These are phyloP conservation scores for Dryocosmus kuriphilus DNA, from an alignment of 2,888 invertebrate species.

Conservation along the genomic window DNA sequence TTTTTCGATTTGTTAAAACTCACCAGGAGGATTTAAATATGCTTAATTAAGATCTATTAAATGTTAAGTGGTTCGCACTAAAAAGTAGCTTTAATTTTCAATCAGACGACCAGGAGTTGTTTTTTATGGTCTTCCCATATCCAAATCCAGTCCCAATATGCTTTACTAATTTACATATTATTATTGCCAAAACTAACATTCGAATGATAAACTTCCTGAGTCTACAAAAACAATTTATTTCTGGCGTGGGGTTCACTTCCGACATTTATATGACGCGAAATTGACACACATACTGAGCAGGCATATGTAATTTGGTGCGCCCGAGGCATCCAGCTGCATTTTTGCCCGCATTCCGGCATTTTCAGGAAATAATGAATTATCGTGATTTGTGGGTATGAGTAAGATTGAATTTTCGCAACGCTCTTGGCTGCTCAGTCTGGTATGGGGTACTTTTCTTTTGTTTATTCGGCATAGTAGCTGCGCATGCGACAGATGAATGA, in stretches of 20 bases:
- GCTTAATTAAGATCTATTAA: constrained; percentile 2
- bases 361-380: constrained; percentile 41
- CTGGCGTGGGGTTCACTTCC: constrained; percentile 20
- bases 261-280: constrained; percentile 19
- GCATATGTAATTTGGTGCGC: too few relatives aligned
- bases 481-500: constrained; percentile 37
- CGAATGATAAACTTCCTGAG: constrained; percentile 15
- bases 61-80: not conserved
- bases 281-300: constrained; percentile 16
- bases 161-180: not conserved
- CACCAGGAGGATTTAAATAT: not conserved
- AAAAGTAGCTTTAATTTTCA: not conserved
- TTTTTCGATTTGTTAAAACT: not conserved
- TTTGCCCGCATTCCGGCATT: constrained; percentile 35
- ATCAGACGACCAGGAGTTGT: not conserved
- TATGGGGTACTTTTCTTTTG: constrained; percentile 23
- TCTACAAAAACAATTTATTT: constrained; percentile 21
- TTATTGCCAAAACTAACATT: constrained; percentile 8
- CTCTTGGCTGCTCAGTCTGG: not conserved
- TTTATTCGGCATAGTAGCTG: constrained; percentile 26
- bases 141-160: not conserved
- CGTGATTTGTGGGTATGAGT: constrained; percentile 26
- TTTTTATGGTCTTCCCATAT: not conserved
- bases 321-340: constrained; percentile 28
- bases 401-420: constrained; percentile 32